Conservation (phyloP, 2,888 invertebrate species). For the Catocala nupta region DNA sequence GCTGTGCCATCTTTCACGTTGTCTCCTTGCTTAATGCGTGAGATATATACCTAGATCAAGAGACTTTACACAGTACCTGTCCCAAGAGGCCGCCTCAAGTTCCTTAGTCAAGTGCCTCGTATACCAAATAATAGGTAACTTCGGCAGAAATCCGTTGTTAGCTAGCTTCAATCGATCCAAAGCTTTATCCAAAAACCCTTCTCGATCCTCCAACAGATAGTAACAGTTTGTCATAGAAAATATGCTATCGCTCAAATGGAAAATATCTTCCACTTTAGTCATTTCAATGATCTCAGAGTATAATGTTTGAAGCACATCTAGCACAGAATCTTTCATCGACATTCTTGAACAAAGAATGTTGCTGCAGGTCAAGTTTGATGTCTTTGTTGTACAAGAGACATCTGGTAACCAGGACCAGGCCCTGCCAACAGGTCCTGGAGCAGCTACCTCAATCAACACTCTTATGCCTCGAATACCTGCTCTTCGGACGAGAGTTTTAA, state of each 20-base stretch:
- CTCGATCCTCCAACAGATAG: conserved; percentile 90
- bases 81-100: conserved; percentile 80
- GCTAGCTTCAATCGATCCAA: conserved; percentile 87
- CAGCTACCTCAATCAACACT: conserved; percentile 94
- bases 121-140: conserved; percentile 90
- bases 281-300: conserved; percentile 91
- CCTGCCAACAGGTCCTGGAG: conserved; percentile 94
- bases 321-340: conserved; percentile 90
- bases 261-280: conserved; percentile 91
- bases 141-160: conserved; percentile 86
- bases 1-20: too few relatives aligned
- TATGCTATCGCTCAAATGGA: conserved; percentile 93
- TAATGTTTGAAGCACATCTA: conserved; percentile 89
- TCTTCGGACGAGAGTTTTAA: conserved; percentile 91
- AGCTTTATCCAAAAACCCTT: conserved; percentile 90
- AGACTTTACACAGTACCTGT: conserved; percentile 35
- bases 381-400: conserved; percentile 70
- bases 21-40: too few relatives aligned
- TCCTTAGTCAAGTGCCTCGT: conserved; percentile 86
- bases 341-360: conserved; percentile 93
- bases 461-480: conserved; percentile 93
- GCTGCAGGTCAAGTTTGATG: conserved; percentile 81
- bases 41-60: too few relatives aligned
- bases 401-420: conserved; percentile 93
- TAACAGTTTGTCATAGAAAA: conserved; percentile 90